phyloP scores from a whole-genome alignment of 2,888 invertebrate genomes.

The Archips xylosteana region DNA sequence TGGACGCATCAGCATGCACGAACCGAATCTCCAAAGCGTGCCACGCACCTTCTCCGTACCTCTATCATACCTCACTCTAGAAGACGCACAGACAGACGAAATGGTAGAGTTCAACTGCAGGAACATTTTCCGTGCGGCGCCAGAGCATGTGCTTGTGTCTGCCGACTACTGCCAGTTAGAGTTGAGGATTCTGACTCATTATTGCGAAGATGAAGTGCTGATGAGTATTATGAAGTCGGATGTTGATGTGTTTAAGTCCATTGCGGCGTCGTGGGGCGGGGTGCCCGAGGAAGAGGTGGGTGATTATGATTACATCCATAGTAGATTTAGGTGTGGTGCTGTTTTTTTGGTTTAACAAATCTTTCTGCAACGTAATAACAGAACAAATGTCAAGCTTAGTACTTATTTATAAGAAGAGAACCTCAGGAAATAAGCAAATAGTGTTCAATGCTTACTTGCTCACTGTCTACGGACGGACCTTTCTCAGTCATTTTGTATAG shows the following conservation, averaged over 20 bases:
- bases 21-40: slow-evolving; percentile 97
- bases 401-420: no score
- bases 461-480: no score
- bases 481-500: no score
- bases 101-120: slow-evolving; percentile 87
- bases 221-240: slow-evolving; percentile 87
- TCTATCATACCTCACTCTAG: slow-evolving; percentile 57
- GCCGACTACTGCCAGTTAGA: slow-evolving; percentile 99
- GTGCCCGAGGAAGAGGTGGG: slow-evolving; percentile 86
- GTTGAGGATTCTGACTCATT: slow-evolving; percentile 96
- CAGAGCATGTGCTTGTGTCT: slow-evolving; percentile 89
- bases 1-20: slow-evolving; percentile 95
- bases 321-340: no score
- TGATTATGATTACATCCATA: neutral
- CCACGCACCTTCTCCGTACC: slow-evolving; percentile 93
- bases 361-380: no score
- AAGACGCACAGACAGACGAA: slow-evolving; percentile 55
- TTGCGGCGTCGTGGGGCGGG: slow-evolving; percentile 94
- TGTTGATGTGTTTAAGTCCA: slow-evolving; percentile 93
- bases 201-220: slow-evolving; percentile 91
- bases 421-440: no score
- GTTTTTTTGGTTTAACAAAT: no score
- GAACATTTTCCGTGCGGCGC: slow-evolving; percentile 87
- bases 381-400: no score
- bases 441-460: no score